Base-by-base conservation (phyloP, 2,888 invertebrate genomes). In the Lycia hirtaria region DNA sequence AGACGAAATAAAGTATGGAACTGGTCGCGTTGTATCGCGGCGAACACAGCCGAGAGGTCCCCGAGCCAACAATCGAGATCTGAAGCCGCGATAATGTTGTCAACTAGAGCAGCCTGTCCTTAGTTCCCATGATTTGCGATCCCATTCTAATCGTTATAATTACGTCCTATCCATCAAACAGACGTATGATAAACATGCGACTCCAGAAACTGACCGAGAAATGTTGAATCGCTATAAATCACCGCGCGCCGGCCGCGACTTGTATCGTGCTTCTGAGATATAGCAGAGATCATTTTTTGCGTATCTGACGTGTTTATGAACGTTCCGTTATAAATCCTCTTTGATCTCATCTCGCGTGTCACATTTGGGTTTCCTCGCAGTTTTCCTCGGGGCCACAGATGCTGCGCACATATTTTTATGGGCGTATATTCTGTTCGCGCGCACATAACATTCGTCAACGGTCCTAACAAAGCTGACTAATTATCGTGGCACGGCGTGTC, bases 381-480 rank as follows among this genome's bases (percentile, higher is more conserved):
- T 77, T 72, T 69, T 65, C 72, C 60, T 71, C 67, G 73, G 63
- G 65, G 65, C 68, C 65, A 72, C 78, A 75, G 73, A 75, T 71
- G 71, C 60, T 57, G 60, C 56, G 71, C 65, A 76, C 73, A 78
- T 82, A 81, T 78, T 81, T 83, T 79, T 77, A 79, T 78, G 73
- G 70, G 64, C 80, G 73, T 75, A 77, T 78, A 83, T 78, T 78
- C 77, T 74, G 76, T 76, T 69, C 69, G 73, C 74, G 72, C 68
- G 75, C 72, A 73, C 73, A 76, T 75, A 82, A 78, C 81, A 83
- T 85, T 80, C 80, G 83, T 78, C 83, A 85, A 85, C 82, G 85
- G 80, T 81, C 84, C 88, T 91, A 91, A 90, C 90, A 90, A 90
- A 90, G 88, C 91, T 89, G 89, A 90, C 91, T 92, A 91, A 92